Evolutionary conservation across 1,140 invertebrate genomes (phyloP), one percentile per base, ranked within the genome.

Genomic region (Anastrepha obliqua): DNA sequence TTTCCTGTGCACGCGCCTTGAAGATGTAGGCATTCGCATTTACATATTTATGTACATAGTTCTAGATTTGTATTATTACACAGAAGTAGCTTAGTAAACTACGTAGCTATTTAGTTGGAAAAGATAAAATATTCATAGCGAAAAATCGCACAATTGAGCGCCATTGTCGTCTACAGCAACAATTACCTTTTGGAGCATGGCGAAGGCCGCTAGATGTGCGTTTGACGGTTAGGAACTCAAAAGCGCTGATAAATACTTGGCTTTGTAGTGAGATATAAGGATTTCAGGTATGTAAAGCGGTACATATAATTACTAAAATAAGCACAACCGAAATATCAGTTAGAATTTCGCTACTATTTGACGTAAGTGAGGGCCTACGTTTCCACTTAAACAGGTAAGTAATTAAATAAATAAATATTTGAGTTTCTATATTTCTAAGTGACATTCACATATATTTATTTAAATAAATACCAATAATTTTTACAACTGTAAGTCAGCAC

Each of bases 381-480:
- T 74, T 29, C 7, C 8, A 29, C 44, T 55, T 55, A 55, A 51
- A 58, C n/a, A 55, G 47, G 74, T 81, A 81, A 55, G 2, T 55
- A 81, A 55, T 1, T 55, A 55, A 2, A 55, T 55, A 55, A 81
- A 81, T 81, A 74, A 74, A 51, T 74, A 74, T 74, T 74, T 74
- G 47, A 29, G 29, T 74, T 74, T 51, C 7, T n/a, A 74, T 44
- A 47, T 17, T 64, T 64, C 3, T 64, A 2, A 64, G 17, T 64
- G 11, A 29, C 11, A 70, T 70, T 39, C 13, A 44, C 2, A 42
- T 70, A 42, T 13, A 7, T 13, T 29, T 2, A 65, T 9, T 65
- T 29, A 29, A 55, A 55, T 55, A 55, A 55, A 55, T 8, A 55
- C 8, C 7, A 11, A 1, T 3, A 42, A 3, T 67, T 29, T 42